Conservation (phyloP, 2,113 vertebrate species). For the Orientallactaga bullata region DNA sequence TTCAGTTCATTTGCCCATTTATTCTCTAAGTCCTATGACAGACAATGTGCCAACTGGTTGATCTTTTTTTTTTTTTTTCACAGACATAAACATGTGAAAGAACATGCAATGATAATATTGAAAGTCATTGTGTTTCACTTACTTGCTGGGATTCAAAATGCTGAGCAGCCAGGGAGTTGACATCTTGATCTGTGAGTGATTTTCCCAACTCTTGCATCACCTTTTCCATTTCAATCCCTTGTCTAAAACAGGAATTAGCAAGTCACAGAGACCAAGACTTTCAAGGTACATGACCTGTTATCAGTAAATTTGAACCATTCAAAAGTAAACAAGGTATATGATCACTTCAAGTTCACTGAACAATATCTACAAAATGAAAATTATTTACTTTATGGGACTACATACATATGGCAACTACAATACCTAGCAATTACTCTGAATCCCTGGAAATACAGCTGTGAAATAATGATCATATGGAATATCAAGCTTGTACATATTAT, state of each 20-base stretch:
- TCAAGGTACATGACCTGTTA: neutral
- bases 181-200: conserved; percentile 95
- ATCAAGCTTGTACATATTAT: neutral
- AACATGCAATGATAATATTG: neutral
- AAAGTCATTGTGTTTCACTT: conserved; percentile 59
- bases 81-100: neutral
- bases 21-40: conserved; percentile 94
- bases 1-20: conserved; percentile 97
- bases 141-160: conserved; percentile 99
- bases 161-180: conserved; percentile 96
- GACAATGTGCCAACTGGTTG: neutral
- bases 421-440: neutral
- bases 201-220: conserved; percentile 98
- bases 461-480: neutral
- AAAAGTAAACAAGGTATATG: neutral
- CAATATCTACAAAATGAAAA: neutral
- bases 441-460: neutral
- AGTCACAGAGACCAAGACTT: neutral
- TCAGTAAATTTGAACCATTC: no score
- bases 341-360: neutral
- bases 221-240: conserved; percentile 96
- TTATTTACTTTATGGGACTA: neutral
- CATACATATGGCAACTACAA: neutral
- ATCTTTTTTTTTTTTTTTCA: neutral
- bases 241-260: conserved; percentile 86